Percentiles rank a stretch among this genome's conserved stretches.
phyloP scores from a whole-genome alignment of 2,888 invertebrate species.

The Silvanus unidentatus region DNA sequence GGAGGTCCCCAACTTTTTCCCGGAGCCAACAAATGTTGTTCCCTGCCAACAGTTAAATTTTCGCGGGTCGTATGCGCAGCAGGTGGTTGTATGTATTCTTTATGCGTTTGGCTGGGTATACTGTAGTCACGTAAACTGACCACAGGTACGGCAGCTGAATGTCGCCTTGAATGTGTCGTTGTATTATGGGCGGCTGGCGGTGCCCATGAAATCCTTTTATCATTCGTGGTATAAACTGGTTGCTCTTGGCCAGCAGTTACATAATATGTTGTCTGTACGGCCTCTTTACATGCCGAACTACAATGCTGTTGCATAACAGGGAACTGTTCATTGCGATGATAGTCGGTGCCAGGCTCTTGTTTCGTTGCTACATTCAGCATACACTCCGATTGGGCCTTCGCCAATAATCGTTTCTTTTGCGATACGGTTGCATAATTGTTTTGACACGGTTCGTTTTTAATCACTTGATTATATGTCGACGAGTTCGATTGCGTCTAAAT shows the following conservation, averaged over 20 bases:
- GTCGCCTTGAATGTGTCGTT: slow-evolving; percentile 34
- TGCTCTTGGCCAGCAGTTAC: slow-evolving; percentile 34
- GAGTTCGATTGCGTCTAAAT: slow-evolving; percentile 1
- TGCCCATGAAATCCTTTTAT: slow-evolving; percentile 56
- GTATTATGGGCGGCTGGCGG: slow-evolving; percentile 43
- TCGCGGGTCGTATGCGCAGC: slow-evolving; percentile 54
- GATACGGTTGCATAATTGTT: slow-evolving; percentile 59
- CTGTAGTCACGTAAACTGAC: slow-evolving; percentile 44
- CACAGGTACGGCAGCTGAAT: slow-evolving; percentile 42
- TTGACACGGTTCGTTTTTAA: slow-evolving; percentile 54
- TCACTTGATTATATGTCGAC: slow-evolving; percentile 30
- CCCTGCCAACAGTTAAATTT: slow-evolving; percentile 41
- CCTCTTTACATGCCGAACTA: slow-evolving; percentile 49
- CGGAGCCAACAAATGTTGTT: slow-evolving; percentile 55
- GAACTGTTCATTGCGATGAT: slow-evolving; percentile 43
- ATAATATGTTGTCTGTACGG: slow-evolving; percentile 35
- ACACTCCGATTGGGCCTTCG: slow-evolving; percentile 78
- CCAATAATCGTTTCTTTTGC: slow-evolving; percentile 83
- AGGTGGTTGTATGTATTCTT: slow-evolving; percentile 55
- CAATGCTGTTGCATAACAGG: slow-evolving; percentile 33
- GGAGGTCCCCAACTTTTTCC: slow-evolving; percentile 46
- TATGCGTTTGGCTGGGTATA: slow-evolving; percentile 47
- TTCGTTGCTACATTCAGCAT: slow-evolving; percentile 57
- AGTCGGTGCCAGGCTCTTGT: slow-evolving; percentile 50
- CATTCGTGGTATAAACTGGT: slow-evolving; percentile 41